Percentiles rank a stretch among this genome's conserved stretches.
phyloP scores from a whole-genome alignment of 1,140 invertebrate species.

The Pectinophora gossypiella region DNA sequence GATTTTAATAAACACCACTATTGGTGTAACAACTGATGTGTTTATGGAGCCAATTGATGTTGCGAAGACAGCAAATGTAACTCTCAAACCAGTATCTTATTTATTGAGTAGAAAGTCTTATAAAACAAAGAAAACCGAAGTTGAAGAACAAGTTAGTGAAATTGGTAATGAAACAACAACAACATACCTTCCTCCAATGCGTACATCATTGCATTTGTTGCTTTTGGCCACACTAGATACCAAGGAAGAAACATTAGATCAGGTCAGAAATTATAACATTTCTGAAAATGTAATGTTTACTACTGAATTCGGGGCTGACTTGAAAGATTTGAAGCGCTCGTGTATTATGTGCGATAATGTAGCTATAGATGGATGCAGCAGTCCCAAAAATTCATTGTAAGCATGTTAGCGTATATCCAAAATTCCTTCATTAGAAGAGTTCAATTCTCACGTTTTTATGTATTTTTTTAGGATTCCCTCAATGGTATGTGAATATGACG shows the following conservation, averaged over 20 bases:
- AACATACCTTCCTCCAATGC: not conserved
- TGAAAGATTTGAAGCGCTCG: constrained; percentile 9
- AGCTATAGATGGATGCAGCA: constrained; percentile 27
- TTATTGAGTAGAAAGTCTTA: no score
- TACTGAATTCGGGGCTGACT: not conserved
- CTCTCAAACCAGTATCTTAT: no score
- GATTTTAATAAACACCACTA: no score
- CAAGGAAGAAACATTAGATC: not conserved
- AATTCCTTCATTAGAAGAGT: no score
- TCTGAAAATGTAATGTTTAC: not conserved
- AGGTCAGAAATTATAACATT: not conserved
- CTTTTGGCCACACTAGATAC: not conserved
- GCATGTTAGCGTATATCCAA: no score
- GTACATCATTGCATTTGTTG: not conserved
- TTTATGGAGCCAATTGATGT: no score
- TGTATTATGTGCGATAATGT: constrained; percentile 37
- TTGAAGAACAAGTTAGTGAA: not conserved
- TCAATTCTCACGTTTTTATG: no score
- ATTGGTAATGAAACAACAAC: no score
- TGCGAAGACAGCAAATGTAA: no score
- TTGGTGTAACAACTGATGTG: no score
- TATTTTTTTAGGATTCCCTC: not conserved
- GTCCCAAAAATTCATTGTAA: constrained; percentile 16
- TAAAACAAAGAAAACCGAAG: no score
- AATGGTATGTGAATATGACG: not conserved